phyloP scores from a whole-genome alignment of 2,797 vertebrate species.

The Anas georgica region DNA sequence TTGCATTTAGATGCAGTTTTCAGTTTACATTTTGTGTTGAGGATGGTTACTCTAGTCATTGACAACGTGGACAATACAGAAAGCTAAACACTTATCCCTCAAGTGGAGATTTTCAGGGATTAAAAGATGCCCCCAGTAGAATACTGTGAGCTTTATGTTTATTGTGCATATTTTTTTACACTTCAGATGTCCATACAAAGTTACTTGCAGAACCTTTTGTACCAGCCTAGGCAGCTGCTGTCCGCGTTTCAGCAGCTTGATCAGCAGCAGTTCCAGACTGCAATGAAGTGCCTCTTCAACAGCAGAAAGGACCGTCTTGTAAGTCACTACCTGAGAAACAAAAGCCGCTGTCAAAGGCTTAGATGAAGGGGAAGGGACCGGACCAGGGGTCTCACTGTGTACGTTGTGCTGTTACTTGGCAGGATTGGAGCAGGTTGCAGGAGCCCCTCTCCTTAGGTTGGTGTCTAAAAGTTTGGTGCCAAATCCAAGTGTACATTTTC shows the following conservation, averaged over 20 bases:
- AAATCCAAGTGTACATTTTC: background rate
- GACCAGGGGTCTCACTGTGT: fast-evolving
- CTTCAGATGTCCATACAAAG: conserved; percentile 74
- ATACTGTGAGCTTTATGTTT: background rate
- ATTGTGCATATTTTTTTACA: background rate
- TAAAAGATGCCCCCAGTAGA: background rate
- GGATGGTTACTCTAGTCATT: background rate
- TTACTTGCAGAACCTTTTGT: conserved; percentile 72
- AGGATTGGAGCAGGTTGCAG: background rate
- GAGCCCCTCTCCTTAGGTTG: background rate
- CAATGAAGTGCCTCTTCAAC: conserved; percentile 77
- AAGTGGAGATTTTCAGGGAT: background rate
- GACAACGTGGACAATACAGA: background rate
- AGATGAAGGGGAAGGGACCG: background rate
- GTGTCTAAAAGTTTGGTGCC: background rate
- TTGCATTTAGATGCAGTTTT: background rate
- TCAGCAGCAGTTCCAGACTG: conserved; percentile 73
- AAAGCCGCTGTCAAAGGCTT: background rate
- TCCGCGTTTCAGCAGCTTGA: conserved; percentile 73
- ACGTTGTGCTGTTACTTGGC: background rate
- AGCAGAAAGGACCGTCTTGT: conserved; percentile 73
- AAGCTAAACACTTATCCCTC: background rate
- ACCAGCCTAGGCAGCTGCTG: conserved; percentile 77
- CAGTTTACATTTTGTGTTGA: conserved; percentile 1
- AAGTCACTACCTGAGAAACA: conserved; percentile 29